Base-by-base conservation (phyloP, 2,797 vertebrate genomes). In the Notamacropus eugenii region DNA sequence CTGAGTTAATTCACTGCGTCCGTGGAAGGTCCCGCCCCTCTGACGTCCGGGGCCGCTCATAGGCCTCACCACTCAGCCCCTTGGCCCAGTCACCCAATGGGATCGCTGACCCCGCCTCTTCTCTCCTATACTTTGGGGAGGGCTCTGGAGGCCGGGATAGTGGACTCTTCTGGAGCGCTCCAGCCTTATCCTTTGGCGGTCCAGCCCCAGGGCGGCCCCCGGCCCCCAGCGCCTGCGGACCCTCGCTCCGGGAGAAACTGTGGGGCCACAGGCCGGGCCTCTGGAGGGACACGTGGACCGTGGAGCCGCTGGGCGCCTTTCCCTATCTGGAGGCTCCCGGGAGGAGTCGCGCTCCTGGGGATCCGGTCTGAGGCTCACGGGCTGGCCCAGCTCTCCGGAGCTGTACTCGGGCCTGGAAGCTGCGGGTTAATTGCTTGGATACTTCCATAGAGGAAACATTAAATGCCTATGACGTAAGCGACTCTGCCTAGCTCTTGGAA, bases 61-160 rank as follows among this genome's bases (percentile, higher is more conserved):
- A 52, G 40, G 54, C 46, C 46, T 6, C 0, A 34, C 2, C n/a
- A 16, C 54, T 56, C 57, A 59, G 4, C 9, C 55, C 57, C 12
- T 11, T 56, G 40, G 90, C 5, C 1, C 9, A 0, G 0, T 2
- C 27, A 55, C 19, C 55, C 55, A 14, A 2, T 29, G 22, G 28
- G 2, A 57, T 16, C 31, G n/a, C 27, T 0, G 40, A 24, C 24
- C 54, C 16, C 0, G 0, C 52, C 14, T 24, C 62, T 50, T 12
- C 31, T 13, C 59, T 31, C 8, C 58, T 0, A 14, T 16, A 34
- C 2, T 31, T n/a, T 3, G 24, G 11, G 4, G 59, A 2, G 4
- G 29, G 12, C 12, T 62, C 13, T 16, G 59, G 59, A 62, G 4
- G 31, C 3, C 1, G 0, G 13, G 6, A 34, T 1, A 4, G 34